Conservation (phyloP, 2,797 vertebrate genomes). For the Borostomias antarcticus region DNA sequence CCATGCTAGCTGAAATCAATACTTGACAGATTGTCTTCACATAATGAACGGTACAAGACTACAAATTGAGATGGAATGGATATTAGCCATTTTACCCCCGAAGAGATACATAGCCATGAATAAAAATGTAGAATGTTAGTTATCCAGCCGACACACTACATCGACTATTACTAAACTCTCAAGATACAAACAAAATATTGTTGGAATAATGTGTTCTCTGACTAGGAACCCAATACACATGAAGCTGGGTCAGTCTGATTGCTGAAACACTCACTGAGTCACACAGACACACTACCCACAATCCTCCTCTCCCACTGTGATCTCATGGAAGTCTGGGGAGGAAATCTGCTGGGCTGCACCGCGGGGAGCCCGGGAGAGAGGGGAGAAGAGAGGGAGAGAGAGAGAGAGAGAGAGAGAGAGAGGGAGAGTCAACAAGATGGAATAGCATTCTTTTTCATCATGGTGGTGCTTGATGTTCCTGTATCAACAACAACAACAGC, state of each 20-base stretch:
- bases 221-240: conserved; percentile 45
- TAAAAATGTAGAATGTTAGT: not conserved
- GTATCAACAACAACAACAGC: conserved; percentile 65
- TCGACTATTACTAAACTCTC: not conserved
- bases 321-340: conserved; percentile 65
- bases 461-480: conserved; percentile 43
- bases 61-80: not conserved
- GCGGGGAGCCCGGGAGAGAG: conserved; percentile 53
- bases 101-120: not conserved
- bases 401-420: not conserved
- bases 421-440: conserved; percentile 13
- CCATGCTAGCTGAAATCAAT: not conserved
- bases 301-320: conserved; percentile 65
- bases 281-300: conserved; percentile 56
- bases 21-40: not conserved
- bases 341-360: conserved; percentile 58
- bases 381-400: not conserved
- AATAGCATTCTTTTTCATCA: conserved; percentile 47
- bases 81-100: not conserved
- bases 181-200: conserved; percentile 15
- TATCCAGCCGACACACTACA: not conserved
- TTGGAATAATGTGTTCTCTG: conserved; percentile 13
- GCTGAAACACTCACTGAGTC: conserved; percentile 50
- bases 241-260: conserved; percentile 64
- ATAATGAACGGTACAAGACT: not conserved